Evolutionary conservation across 1,140 invertebrate genomes (phyloP).

Genomic region (Dryas iulia): DNA sequence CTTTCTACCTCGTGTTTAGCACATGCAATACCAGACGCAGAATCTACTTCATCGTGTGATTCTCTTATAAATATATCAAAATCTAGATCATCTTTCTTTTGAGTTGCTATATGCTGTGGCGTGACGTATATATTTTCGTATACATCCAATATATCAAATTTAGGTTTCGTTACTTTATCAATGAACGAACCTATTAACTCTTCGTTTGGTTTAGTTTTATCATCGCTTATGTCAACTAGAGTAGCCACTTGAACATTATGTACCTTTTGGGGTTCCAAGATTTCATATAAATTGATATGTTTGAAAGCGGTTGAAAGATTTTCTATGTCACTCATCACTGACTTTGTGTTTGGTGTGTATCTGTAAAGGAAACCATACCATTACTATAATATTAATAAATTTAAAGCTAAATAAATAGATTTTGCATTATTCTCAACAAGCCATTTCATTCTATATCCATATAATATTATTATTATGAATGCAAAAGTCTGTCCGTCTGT

Average conservation of each 20-base stretch:
- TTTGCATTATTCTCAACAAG: no score
- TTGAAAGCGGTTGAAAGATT: neutral
- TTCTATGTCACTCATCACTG: neutral
- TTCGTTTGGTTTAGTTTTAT: conserved; percentile 15
- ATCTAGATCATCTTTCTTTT: neutral
- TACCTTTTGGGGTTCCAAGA: conserved; percentile 37
- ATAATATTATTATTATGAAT: no score
- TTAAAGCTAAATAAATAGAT: no score
- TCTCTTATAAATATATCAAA: neutral
- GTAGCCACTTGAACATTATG: conserved; percentile 15
- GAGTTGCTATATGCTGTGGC: conserved; percentile 29
- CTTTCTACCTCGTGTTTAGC: neutral
- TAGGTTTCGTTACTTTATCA: conserved; percentile 27
- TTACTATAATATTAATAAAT: neutral
- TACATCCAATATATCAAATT: conserved; percentile 37
- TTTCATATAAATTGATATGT: conserved; percentile 22
- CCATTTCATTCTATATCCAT: no score
- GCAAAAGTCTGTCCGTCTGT: no score
- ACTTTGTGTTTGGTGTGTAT: neutral
- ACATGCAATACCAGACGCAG: neutral
- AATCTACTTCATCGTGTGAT: neutral
- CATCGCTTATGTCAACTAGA: conserved; percentile 24
- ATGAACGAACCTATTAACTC: conserved; percentile 28
- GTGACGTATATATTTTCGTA: conserved; percentile 42
- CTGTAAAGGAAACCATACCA: neutral